Evolutionary conservation across 1,140 invertebrate genomes (phyloP).

Genomic region (Rhynchophorus ferrugineus): DNA sequence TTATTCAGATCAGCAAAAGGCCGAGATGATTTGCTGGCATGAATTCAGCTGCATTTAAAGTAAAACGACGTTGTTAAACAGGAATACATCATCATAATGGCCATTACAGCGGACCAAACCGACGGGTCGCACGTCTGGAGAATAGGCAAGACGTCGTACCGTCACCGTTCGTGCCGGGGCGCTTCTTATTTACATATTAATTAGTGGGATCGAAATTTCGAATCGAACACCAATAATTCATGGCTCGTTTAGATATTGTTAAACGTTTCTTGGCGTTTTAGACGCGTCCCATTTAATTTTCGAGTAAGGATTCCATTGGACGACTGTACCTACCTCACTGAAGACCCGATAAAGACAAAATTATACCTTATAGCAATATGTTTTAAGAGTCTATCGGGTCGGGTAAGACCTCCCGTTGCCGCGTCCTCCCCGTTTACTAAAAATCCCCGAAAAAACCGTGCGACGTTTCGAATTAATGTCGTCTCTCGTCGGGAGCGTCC

Average conservation of each 20-base stretch:
- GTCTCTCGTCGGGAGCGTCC: too few species aligned
- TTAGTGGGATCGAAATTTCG: neutral
- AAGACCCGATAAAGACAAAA: conserved; percentile 40
- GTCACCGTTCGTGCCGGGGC: too few species aligned
- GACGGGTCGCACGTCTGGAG: conserved; percentile 2
- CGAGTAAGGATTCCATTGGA: conserved; percentile 12
- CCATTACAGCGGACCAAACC: conserved; percentile 16
- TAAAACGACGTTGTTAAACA: conserved; percentile 34
- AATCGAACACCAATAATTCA: too few species aligned
- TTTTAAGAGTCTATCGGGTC: conserved; percentile 32
- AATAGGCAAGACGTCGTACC: too few species aligned
- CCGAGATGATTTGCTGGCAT: too few species aligned
- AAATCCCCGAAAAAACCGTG: too few species aligned
- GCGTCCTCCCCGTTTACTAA: too few species aligned
- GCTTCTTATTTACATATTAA: neutral
- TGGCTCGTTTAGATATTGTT: too few species aligned
- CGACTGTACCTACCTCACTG: conserved; percentile 36
- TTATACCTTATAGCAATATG: conserved; percentile 38
- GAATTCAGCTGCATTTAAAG: conserved; percentile 21
- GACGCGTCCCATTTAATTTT: too few species aligned
- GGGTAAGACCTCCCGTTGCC: conserved; percentile 9
- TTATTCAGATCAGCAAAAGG: too few species aligned
- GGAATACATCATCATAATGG: conserved; percentile 35
- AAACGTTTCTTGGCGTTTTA: too few species aligned
- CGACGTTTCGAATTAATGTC: too few species aligned